These are phyloP conservation scores for Eublepharis macularius DNA, from an alignment of 2,113 vertebrate genomes.

Conservation along the genomic window DNA sequence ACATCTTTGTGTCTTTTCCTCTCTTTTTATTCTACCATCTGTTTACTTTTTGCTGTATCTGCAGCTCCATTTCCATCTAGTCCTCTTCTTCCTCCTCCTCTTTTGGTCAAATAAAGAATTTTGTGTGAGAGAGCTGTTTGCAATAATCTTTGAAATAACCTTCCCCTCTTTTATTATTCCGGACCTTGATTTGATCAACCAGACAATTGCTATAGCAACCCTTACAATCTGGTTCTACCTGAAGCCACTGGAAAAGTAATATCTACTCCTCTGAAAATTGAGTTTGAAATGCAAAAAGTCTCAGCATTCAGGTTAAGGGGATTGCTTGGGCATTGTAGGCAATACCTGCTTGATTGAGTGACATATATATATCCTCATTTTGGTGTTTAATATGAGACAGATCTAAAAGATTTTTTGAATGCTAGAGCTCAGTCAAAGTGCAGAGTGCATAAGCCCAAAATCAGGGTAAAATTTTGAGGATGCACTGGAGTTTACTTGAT, in stretches of 20 bases:
- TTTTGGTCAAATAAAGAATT: background rate
- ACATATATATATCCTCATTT: background rate
- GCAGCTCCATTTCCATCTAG: background rate
- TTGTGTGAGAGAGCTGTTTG: conserved; percentile 16
- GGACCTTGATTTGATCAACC: conserved; percentile 47
- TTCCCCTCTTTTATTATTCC: conserved; percentile 36
- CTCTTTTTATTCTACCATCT: background rate
- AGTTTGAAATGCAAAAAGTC: conserved; percentile 29
- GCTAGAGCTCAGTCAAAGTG: background rate
- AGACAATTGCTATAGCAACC: conserved; percentile 55
- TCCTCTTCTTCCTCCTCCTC: conserved; percentile 19
- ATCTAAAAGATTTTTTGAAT: background rate
- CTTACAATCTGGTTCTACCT: conserved; percentile 33
- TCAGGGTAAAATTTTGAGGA: background rate
- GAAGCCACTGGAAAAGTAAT: conserved; percentile 5
- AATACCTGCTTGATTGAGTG: background rate
- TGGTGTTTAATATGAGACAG: background rate
- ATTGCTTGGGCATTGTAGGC: conserved; percentile 21
- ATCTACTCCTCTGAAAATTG: conserved; percentile 17
- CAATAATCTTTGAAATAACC: conserved; percentile 30
- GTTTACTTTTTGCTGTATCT: background rate
- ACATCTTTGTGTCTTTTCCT: background rate
- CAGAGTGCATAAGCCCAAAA: background rate
- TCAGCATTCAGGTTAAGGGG: conserved; percentile 35
- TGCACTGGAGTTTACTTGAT: background rate